These are phyloP conservation scores for Julus scandinavius DNA, from an alignment of 2,888 invertebrate genomes.

Conservation along the genomic window DNA sequence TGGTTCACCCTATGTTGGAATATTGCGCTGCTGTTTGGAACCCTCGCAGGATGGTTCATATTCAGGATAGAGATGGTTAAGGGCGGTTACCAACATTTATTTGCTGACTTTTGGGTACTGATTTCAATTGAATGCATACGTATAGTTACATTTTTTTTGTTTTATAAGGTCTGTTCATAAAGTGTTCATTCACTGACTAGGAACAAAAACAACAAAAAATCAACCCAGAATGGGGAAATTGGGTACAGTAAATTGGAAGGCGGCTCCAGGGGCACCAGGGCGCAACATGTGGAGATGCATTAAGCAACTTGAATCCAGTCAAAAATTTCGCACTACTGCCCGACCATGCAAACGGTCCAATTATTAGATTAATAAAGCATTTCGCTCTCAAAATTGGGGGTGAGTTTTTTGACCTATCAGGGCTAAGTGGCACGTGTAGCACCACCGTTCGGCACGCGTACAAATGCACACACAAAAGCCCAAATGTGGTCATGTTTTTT, in stretches of 20 bases:
- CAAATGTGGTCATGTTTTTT: background rate
- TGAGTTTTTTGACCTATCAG: slow-evolving; percentile 37
- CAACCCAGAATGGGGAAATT: background rate
- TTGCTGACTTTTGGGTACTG: too few relatives aligned
- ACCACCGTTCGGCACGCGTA: background rate
- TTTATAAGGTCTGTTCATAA: too few relatives aligned
- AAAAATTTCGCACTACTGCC: slow-evolving; percentile 3
- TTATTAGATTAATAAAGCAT: slow-evolving; percentile 48
- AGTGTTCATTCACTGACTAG: background rate
- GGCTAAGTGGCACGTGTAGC: slow-evolving; percentile 3
- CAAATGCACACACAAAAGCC: background rate
- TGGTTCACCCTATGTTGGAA: too few relatives aligned
- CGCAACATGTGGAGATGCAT: background rate
- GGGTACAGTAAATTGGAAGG: slow-evolving; percentile 34
- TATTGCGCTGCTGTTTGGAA: too few relatives aligned
- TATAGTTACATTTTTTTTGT: too few relatives aligned
- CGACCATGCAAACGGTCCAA: slow-evolving; percentile 48
- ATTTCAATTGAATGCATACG: too few relatives aligned
- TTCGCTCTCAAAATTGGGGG: slow-evolving; percentile 3
- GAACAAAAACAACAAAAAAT: background rate
- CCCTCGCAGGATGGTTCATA: too few relatives aligned
- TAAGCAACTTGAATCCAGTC: slow-evolving; percentile 9
- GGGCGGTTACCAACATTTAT: too few relatives aligned
- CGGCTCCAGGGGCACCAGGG: slow-evolving; percentile 5
- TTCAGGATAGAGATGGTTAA: too few relatives aligned